Base-by-base conservation (phyloP, 2,888 invertebrate genomes). In the Ceramica pisi region DNA sequence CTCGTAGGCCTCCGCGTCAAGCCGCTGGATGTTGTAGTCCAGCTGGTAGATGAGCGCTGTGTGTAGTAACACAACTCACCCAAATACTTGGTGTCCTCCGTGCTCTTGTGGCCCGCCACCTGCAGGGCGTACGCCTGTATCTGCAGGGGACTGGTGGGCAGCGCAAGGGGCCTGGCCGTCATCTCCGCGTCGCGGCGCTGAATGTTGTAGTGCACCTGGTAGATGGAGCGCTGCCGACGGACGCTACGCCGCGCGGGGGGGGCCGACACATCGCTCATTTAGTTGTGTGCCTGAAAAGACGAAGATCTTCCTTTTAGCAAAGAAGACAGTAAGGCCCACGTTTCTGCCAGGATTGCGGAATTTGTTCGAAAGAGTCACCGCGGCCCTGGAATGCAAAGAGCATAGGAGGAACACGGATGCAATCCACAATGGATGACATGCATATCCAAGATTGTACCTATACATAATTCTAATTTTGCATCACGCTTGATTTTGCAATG, bases 1-100 rank as follows among this genome's bases (percentile, higher is more conserved):
- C n/a, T n/a, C n/a, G n/a, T n/a, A n/a, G n/a, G n/a, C 88, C 83
- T 91, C 90, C 75, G 81, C 86, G 51, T 88, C 86, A 1, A 83
- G 83, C 35, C 88, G 85, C 78, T 86, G 88, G 72, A 95, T 89
- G 71, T 80, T 84, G 91, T 95, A 95, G 87, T 95, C 95, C 35
- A 94, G 93, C 86, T 92, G 92, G 84, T 91, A 92, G 61, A 95
- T 95, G 95, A 95, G 55, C 95, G 91, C 86, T 92, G 91, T n/a
- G 31, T 31, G 5, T 3, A 31, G 2, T 31, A 31, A 5, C 2
- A 31, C 2, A 3, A 62, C 81, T 83, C 50, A 95, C 95, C 95
- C 38, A 90, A 83, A 75, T 92, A 95, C 84, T 92, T 92, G 26
- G 89, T 84, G 35, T 92, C 91, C 5, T 90, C 84, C 0, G 81